phyloP scores from a whole-genome alignment of 2,113 vertebrate species.

The Marmota flaviventris region DNA sequence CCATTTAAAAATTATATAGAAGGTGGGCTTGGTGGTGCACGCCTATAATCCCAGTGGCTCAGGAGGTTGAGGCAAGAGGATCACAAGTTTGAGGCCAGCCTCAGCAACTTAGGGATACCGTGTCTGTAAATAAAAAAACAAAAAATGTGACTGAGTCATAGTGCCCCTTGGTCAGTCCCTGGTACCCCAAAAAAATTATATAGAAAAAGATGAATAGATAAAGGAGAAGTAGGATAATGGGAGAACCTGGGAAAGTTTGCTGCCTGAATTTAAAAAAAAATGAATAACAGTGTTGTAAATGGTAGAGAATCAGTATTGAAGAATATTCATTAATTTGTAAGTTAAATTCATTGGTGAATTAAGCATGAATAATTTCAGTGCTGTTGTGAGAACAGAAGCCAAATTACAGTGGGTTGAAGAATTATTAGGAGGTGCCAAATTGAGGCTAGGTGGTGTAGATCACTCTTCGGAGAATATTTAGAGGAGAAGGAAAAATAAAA shows the following conservation, averaged over 20 bases:
- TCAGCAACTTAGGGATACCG: too few relatives aligned
- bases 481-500: background rate
- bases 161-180: too few relatives aligned
- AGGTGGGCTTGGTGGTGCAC: background rate
- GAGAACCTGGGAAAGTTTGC: background rate
- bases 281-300: background rate
- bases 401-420: background rate
- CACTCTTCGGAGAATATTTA: background rate
- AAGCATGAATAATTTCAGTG: background rate
- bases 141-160: too few relatives aligned
- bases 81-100: too few relatives aligned
- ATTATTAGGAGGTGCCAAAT: background rate
- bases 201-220: background rate
- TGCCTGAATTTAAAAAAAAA: background rate
- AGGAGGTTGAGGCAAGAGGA: too few relatives aligned
- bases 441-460: background rate
- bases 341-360: background rate
- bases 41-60: too few relatives aligned
- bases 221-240: background rate
- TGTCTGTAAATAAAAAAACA: background rate
- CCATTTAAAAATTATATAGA: background rate
- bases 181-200: background rate
- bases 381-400: background rate
- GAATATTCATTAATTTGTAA: background rate
- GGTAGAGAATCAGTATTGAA: background rate